phyloP scores from a whole-genome alignment of 2,888 invertebrate genomes.

The Operophtera brumata region DNA sequence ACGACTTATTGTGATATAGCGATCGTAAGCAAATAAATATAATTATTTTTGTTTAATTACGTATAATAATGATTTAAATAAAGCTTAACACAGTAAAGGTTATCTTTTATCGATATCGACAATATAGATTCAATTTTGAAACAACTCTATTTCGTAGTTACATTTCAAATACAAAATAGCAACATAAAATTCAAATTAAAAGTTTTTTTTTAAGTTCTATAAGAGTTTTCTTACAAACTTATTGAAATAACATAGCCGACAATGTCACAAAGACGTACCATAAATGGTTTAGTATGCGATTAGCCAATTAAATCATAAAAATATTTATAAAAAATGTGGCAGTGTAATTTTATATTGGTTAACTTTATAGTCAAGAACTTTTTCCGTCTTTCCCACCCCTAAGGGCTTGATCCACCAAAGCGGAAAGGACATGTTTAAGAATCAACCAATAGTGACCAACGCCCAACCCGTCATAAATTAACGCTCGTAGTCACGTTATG shows the following conservation, averaged over 20 bases:
- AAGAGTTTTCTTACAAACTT: background rate
- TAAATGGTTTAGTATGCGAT: no score
- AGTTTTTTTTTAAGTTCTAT: background rate
- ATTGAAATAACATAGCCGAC: background rate
- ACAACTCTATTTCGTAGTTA: conserved; percentile 5
- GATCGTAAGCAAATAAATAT: conserved; percentile 8
- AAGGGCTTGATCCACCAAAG: background rate
- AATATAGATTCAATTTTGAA: background rate
- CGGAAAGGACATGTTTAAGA: no score
- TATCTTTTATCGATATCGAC: conserved; percentile 5
- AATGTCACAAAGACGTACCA: background rate
- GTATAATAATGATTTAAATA: background rate
- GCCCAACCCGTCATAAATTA: no score
- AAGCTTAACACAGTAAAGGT: background rate
- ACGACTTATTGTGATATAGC: background rate
- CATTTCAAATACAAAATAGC: background rate
- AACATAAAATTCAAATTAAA: background rate
- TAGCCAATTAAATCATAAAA: background rate
- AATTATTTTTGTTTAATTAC: background rate
- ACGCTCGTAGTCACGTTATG: no score
- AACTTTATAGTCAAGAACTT: background rate
- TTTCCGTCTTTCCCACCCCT: background rate
- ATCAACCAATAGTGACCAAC: no score
- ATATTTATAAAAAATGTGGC: background rate
- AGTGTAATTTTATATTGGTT: background rate